Percentiles rank a stretch among this genome's conserved stretches.
These are phyloP conservation scores for Arctia plantaginis DNA, from an alignment of 2,888 invertebrate species.

Conservation along the genomic window DNA sequence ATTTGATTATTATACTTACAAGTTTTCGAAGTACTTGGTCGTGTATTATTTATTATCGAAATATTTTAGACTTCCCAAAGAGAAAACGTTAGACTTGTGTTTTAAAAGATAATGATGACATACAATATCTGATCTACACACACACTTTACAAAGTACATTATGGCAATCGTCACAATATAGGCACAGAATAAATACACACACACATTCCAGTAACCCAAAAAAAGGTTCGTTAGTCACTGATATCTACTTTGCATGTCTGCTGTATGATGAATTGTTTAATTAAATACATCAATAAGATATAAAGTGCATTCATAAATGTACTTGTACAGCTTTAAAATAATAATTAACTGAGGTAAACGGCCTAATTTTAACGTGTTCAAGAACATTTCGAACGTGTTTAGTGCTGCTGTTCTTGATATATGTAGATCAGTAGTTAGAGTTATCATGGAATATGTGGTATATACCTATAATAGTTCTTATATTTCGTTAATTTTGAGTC, in stretches of 20 bases:
- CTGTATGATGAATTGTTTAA: no score
- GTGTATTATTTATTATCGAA: not conserved
- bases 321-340: no score
- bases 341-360: no score
- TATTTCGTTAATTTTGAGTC: not conserved
- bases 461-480: not conserved
- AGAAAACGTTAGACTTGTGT: not conserved
- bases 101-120: conserved; percentile 9
- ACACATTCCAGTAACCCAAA: conserved; percentile 2
- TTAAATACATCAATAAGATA: no score
- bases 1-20: not conserved
- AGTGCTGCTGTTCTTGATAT: no score
- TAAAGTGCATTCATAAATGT: no score
- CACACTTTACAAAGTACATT: conserved; percentile 27
- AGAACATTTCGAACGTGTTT: no score
- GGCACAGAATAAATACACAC: conserved; percentile 32
- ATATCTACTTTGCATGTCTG: no score
- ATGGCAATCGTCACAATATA: conserved; percentile 42
- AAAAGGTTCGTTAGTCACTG: not conserved
- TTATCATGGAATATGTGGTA: conserved; percentile 28
- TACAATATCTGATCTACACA: conserved; percentile 10
- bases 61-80: not conserved
- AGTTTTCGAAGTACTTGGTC: not conserved
- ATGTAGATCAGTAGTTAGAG: no score
- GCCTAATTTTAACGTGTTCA: no score